Evolutionary conservation across 2,797 vertebrate species (phyloP), one percentile per base, ranked within the genome.

Genomic region (Pipistrellus pipistrellus): DNA sequence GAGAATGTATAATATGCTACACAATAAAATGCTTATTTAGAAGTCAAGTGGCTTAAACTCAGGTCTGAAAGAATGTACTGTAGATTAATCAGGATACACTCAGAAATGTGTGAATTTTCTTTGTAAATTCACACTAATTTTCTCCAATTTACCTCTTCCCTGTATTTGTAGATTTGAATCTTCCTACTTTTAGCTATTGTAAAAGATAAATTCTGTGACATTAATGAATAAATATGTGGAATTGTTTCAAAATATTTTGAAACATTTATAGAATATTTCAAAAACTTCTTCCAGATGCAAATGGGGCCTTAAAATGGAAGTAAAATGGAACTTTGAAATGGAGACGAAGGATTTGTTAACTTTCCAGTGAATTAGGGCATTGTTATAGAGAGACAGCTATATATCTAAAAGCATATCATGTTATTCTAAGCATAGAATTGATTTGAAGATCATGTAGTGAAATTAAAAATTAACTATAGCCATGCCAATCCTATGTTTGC

Each of bases 191-290:
- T 68, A 86, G 23, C 9, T 76, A 30, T 41, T n/a, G 35, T 8
- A 86, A 76, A 57, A 84, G n/a, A 76, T 57, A n/a, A 84, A 64
- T 87, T 73, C 4, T 38, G 12, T 73, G 44, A 69, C 38, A 55
- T 32, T 86, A 41, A 80, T 62, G 46, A 94, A 73, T 69, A 23
- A 72, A 88, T 76, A 91, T 48, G n/a, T 88, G 83, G 23, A 75
- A 86, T 44, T 44, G 12, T 71, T 71, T 71, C 68, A 71, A 71
- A 71, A 71, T 38, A 71, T 71, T 71, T 41, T 71, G 68, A 41
- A 76, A n/a, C 21, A 51, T 13, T 51, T 76, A 20, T 32, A 51
- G 30, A 76, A 76, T 32, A 51, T 76, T 77, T 91, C 38, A 73
- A 85, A 27, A 91, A 66, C 17, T 84, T 90, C 55, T 93, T 87